Percentiles rank a stretch among this genome's conserved stretches.
These are phyloP conservation scores for Paedocypris micromegethes DNA, from an alignment of 2,797 vertebrate species.

Conservation along the genomic window DNA sequence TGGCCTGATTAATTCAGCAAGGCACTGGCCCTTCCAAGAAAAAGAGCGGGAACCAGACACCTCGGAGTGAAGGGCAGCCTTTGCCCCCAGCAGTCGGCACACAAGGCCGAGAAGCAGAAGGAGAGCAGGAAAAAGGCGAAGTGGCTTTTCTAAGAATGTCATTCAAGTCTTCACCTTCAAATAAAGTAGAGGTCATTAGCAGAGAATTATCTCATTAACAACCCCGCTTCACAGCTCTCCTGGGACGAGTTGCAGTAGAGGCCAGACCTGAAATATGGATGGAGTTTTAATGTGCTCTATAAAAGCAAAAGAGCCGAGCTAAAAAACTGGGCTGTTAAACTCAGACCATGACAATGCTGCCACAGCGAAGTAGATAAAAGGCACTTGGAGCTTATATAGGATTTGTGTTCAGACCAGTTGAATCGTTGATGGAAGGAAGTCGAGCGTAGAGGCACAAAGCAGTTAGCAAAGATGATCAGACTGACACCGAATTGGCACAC, in stretches of 20 bases:
- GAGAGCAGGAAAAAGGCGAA: constrained; percentile 38
- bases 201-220: constrained; percentile 58
- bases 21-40: constrained; percentile 36
- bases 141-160: constrained; percentile 51
- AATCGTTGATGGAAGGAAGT: constrained; percentile 29
- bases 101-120: constrained; percentile 32
- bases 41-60: constrained; percentile 30
- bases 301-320: constrained; percentile 44
- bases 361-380: constrained; percentile 40
- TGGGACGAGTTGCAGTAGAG: constrained; percentile 44
- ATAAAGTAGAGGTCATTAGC: constrained; percentile 51
- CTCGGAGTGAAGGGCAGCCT: constrained; percentile 46
- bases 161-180: constrained; percentile 58
- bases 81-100: constrained; percentile 44
- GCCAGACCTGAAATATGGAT: constrained; percentile 49
- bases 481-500: too few species aligned
- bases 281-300: constrained; percentile 47
- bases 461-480: constrained; percentile 21
- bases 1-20: constrained; percentile 50
- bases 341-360: constrained; percentile 43
- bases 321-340: constrained; percentile 44
- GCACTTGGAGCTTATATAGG: constrained; percentile 42
- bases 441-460: constrained; percentile 11
- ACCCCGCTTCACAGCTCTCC: constrained; percentile 40
- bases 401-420: constrained; percentile 36